Evolutionary conservation across 2,888 invertebrate genomes (phyloP).

Genomic region (Lamproptera curius): DNA sequence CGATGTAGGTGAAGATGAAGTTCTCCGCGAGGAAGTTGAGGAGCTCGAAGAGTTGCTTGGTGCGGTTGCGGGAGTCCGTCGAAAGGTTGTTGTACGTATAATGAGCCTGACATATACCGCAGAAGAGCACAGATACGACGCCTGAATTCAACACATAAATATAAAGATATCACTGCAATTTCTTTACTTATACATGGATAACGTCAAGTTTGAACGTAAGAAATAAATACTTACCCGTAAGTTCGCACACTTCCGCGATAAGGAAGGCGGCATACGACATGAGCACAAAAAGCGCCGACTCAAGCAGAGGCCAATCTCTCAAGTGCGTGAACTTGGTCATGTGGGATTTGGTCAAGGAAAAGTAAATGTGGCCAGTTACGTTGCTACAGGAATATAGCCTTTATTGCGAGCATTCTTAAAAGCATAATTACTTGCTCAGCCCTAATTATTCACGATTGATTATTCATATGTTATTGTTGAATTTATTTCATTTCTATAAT

Average conservation of each 20-base stretch:
- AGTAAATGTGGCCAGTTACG: no score
- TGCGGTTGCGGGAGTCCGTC: conserved; percentile 89
- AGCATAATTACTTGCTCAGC: no score
- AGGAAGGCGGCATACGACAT: conserved; percentile 99
- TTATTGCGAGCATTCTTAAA: no score
- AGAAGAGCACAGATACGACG: conserved; percentile 97
- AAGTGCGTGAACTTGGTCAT: conserved; percentile 97
- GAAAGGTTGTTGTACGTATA: conserved; percentile 98
- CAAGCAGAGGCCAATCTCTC: conserved; percentile 95
- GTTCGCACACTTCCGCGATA: conserved; percentile 95
- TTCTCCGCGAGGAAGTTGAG: conserved; percentile 98
- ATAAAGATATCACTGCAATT: no score
- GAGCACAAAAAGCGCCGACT: conserved; percentile 96
- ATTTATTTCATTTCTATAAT: no score
- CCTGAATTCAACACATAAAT: no score
- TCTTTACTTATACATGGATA: no score
- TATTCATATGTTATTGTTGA: no score
- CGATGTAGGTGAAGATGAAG: conserved; percentile 99
- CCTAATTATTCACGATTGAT: no score
- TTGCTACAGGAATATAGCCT: no score
- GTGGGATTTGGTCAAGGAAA: conserved; percentile 65
- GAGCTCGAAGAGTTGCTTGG: conserved; percentile 95
- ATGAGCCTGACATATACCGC: conserved; percentile 99
- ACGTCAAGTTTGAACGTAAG: conserved; percentile 3
- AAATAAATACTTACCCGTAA: conserved; percentile 89